Base-by-base conservation (phyloP, 2,113 vertebrate genomes). In the Pteropus alecto region DNA sequence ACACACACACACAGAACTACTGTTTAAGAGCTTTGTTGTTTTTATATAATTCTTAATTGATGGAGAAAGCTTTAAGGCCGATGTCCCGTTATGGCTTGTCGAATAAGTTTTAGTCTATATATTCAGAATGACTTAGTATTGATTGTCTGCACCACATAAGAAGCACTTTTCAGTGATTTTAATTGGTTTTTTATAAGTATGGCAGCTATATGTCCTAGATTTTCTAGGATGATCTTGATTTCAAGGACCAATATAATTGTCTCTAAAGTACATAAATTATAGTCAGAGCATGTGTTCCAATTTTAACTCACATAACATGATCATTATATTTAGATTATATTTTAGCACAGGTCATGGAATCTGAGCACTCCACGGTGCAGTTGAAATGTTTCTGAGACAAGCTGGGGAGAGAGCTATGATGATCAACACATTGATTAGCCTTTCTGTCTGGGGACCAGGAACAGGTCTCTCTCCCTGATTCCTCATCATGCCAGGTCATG, bases 141-240 rank as follows among this genome's bases (percentile, higher is more conserved):
- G 81, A 87, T 43, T 86, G 84, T 60, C 48, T 65, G 82, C 11
- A 48, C n/a, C 67, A 68, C 16, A 28, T 43, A 79, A 4, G 11
- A 81, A 87, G 70, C 58, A 77, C 61, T 95, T 95, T 71, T 38
- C 65, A 28, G 61, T 46, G 78, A 86, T 95, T 96, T 96, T 77
- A 95, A 96, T 82, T 96, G 90, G 76, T 77, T 95, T 82, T 71
- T 77, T 95, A 90, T 96, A 97, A 93, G 81, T 95, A 94, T 97
- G 95, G 97, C 90, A 97, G 96, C 90, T 95, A 48, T 95, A 90
- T 86, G 90, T 96, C 95, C 94, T 93, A 96, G 90, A 97, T 97
- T 97, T 97, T 88, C 93, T 73, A 85, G 76, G 90, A 71, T 84
- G 65, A 96, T 90, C 58, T 60, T 90, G 90, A 96, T 90, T 94